Evolutionary conservation across 1,140 invertebrate species (phyloP).

Genomic region (Teleogryllus occipitalis): DNA sequence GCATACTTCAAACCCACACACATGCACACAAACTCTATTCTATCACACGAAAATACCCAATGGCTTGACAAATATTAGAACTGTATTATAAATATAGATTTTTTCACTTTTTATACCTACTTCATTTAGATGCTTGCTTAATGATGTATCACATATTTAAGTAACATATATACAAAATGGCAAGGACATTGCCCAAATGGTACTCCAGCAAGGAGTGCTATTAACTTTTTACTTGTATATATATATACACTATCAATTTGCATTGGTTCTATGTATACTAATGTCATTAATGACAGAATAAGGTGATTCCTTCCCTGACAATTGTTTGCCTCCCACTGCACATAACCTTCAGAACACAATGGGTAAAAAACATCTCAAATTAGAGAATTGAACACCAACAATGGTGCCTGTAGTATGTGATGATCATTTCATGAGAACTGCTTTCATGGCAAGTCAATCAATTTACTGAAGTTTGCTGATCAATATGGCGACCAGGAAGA

Average conservation of each 20-base stretch:
- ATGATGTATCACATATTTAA: background rate
- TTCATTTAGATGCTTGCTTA: background rate
- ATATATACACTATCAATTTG: background rate
- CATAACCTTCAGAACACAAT: background rate
- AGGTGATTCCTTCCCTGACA: background rate
- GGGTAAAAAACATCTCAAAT: background rate
- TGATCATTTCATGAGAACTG: background rate
- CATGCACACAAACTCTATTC: background rate
- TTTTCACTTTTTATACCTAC: background rate
- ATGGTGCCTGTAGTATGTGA: background rate
- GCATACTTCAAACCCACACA: background rate
- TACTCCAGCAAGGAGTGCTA: background rate
- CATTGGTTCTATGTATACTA: background rate
- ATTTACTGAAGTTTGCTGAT: too few species aligned
- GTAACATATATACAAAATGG: constrained; percentile 1
- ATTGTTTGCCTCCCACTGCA: background rate
- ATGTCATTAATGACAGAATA: background rate
- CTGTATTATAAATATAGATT: constrained; percentile 1
- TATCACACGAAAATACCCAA: background rate
- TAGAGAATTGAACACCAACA: background rate
- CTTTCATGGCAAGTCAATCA: too few species aligned
- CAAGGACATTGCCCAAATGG: background rate
- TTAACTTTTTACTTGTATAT: background rate
- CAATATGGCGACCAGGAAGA: too few species aligned
- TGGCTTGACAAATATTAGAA: constrained; percentile 1